Base-by-base conservation (phyloP, 2,113 vertebrate species). In the Tetrax tetrax region DNA sequence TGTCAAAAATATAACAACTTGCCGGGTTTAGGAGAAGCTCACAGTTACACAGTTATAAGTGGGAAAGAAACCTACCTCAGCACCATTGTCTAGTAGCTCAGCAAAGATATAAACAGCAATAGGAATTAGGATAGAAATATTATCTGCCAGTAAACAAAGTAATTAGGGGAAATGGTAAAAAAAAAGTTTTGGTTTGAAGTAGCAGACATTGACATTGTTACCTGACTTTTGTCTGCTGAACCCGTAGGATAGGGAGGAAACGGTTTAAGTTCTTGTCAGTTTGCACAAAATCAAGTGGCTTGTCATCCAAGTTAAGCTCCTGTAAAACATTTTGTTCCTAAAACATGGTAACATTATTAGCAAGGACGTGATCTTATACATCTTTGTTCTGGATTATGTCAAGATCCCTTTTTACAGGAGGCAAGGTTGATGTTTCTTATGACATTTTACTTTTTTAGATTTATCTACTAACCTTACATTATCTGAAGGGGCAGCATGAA, bases 381-480 rank as follows among this genome's bases (percentile, higher is more conserved):
- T 88, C 87, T 96, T 95, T 97, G 82, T 93, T 96, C 93, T 91
- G 80, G 27, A 23, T 77, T 81, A 96, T 85, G 68, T 85, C 95
- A 95, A 90, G 89, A 84, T 94, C 72, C 61, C 77, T 96, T 92
- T 95, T 80, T 83, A 93, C 69, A 93, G 91, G 93, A 90, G 69
- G 75, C 90, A 93, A 96, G 51, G 93, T 35, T 95, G 93, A 96
- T 93, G 91, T 53, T 56, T 17, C 63, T 88, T 88, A 84, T 96
- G 96, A 95, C 96, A 97, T 97, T 97, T 97, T 92, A 77, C 45
- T 53, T 85, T 81, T 93, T 79, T 71, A 95, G 97, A 98, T 98
- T 98, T 97, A 98, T 98, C 94, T 95, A 47, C 54, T 97, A 96
- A 97, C 97, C 97, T 98, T 98, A 96, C 77, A 76, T 96, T 97